Conservation (phyloP, 2,113 vertebrate species). For the Syrmaticus mikado region DNA sequence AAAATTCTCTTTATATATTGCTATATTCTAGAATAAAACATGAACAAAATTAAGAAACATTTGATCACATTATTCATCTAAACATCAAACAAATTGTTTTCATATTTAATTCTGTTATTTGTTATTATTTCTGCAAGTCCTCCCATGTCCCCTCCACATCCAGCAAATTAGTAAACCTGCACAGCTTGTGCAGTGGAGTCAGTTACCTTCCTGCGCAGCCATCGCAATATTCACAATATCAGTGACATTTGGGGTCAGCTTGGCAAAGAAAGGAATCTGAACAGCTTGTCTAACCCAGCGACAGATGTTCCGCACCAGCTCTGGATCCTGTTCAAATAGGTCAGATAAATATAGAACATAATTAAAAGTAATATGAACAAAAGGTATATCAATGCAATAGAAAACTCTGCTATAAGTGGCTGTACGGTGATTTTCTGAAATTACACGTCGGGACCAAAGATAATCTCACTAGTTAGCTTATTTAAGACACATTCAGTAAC, state of each 20-base stretch:
- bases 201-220: constrained; percentile 90
- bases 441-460: constrained; percentile 16
- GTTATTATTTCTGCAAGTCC: neutral
- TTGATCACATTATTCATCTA: neutral
- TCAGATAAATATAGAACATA: constrained; percentile 79
- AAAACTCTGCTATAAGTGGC: constrained; percentile 63
- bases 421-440: constrained; percentile 44
- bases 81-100: neutral
- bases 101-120: neutral
- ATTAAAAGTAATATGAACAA: constrained; percentile 79
- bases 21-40: neutral
- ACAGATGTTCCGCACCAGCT: constrained; percentile 93
- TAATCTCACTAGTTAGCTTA: constrained; percentile 54
- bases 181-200: neutral
- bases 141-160: neutral
- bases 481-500: constrained; percentile 12
- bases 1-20: neutral
- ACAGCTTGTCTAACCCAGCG: constrained; percentile 93
- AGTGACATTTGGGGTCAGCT: constrained; percentile 95
- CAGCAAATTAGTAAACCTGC: neutral
- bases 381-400: constrained; percentile 64
- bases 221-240: constrained; percentile 90
- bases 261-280: constrained; percentile 95
- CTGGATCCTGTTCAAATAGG: constrained; percentile 89
- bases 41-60: neutral